Evolutionary conservation across 30 jellyfish, hydroid and myxozoan genomes (phyloP).

Genomic region (Aurelia aurita complex sp. Pacific): DNA sequence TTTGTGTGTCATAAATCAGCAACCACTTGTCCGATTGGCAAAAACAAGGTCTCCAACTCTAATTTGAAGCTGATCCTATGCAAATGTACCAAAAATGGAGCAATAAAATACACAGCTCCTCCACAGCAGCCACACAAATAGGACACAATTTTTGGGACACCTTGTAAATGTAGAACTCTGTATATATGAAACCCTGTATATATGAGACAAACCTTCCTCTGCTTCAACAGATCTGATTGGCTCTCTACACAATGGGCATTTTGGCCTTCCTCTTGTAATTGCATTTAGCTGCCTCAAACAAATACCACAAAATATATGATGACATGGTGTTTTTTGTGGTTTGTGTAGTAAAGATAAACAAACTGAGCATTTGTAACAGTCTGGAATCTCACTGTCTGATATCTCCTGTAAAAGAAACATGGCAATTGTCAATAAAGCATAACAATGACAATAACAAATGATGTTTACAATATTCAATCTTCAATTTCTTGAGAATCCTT

Average conservation of each 20-base stretch:
- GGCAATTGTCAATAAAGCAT: not conserved
- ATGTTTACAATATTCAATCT: too few relatives aligned
- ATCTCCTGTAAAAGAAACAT: conserved; percentile 26
- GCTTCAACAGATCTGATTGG: conserved; percentile 72
- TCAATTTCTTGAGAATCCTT: too few relatives aligned
- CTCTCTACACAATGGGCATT: conserved; percentile 93
- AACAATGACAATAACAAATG: not conserved
- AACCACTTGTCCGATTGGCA: too few relatives aligned
- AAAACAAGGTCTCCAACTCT: too few relatives aligned
- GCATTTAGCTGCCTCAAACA: conserved; percentile 88
- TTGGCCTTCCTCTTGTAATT: conserved; percentile 79
- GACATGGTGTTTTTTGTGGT: conserved; percentile 92
- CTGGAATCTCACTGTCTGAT: conserved; percentile 86
- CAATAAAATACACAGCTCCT: too few relatives aligned
- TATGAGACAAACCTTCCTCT: conserved; percentile 52
- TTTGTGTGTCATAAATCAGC: too few relatives aligned
- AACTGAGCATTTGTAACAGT: conserved; percentile 87
- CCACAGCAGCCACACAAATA: too few relatives aligned
- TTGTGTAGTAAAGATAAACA: conserved; percentile 81
- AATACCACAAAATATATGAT: conserved; percentile 88
- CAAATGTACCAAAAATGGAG: too few relatives aligned
- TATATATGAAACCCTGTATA: too few relatives aligned
- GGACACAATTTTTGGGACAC: too few relatives aligned
- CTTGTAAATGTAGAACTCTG: too few relatives aligned
- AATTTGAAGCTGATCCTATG: too few relatives aligned